Base-by-base conservation (phyloP, 1,140 invertebrate species). In the Drosophila oshimai region DNA sequence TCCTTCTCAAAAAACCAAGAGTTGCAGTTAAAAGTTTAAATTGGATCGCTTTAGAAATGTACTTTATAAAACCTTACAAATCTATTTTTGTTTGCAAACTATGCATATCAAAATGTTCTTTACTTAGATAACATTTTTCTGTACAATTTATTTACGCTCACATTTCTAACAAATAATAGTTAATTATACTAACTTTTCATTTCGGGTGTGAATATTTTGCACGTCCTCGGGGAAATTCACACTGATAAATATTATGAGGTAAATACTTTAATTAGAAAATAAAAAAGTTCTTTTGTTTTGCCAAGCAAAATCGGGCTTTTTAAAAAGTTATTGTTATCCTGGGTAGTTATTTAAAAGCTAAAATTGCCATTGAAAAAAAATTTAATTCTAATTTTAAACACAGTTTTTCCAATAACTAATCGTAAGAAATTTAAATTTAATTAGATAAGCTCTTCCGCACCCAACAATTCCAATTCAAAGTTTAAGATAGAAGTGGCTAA, bases 371-470 rank as follows among this genome's bases (percentile, higher is more conserved):
- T n/a, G n/a, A n/a, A n/a, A n/a, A n/a, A n/a, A n/a, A n/a, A n/a
- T n/a, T 2, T 39, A n/a, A 26, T 4, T 6, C n/a, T 39, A 39
- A 39, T 39, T 28, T 39, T 39, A 0, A 24, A 22, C 26, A 41
- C 13, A 18, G 20, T 26, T 39, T 37, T 29, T 24, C 3, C 9
- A 36, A 9, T 12, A 5, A 20, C 17, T 5, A 20, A 57, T 24
- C 13, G 24, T 28, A 33, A 37, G 24, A 9, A 34, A 4, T 37
- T 60, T 28, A 60, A 60, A 29, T 34, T 31, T 61, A 58, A 61
- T 61, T 58, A 26, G 34, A 58, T 58, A 36, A 57, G 51, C 51
- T 54, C 55, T 20, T 15, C 6, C 12, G n/a, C 10, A 55, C 17
- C 50, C 15, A 58, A 57, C 31, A 26, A 37, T 58, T 54, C 36